Percentiles rank a stretch among this genome's conserved stretches.
Conservation (phyloP, 2,888 invertebrate species). For the Chaitophorus viminalis region DNA sequence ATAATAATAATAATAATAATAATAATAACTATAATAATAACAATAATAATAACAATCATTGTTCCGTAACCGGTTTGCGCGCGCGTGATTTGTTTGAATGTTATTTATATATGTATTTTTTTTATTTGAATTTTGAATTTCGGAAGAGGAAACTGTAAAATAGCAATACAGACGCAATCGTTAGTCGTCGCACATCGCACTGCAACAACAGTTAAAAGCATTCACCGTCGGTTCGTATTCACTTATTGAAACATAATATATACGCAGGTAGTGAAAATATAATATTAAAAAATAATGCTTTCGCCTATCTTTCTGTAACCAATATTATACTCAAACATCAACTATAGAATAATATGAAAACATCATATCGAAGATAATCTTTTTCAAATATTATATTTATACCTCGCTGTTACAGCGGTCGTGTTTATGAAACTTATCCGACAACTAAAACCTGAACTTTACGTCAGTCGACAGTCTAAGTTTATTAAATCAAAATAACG, state of each 20-base stretch:
- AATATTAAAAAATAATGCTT: too few relatives aligned
- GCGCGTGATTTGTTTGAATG: not conserved
- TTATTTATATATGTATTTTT: too few relatives aligned
- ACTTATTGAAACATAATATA: not conserved
- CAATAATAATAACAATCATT: not conserved
- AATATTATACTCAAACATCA: too few relatives aligned
- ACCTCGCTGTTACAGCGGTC: not conserved
- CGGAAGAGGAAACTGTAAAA: not conserved
- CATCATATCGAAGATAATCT: not conserved
- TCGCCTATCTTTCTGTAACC: too few relatives aligned
- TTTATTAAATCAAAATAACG: constrained; percentile 4
- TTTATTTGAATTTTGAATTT: not conserved
- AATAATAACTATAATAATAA: not conserved
- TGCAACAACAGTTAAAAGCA: not conserved
- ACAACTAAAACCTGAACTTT: not conserved
- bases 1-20: not conserved
- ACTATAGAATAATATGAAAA: not conserved
- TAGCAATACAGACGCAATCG: not conserved
- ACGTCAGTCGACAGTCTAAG: not conserved
- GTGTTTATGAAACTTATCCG: not conserved
- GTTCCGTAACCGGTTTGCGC: not conserved
- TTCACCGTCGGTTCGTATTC: not conserved
- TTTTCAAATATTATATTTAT: not conserved
- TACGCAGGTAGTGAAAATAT: not conserved
- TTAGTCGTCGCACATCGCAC: not conserved